Percentiles rank a stretch among this genome's conserved stretches.
These are phyloP conservation scores for Cylindroiulus punctatus DNA, from an alignment of 2,888 invertebrate species.

Conservation along the genomic window DNA sequence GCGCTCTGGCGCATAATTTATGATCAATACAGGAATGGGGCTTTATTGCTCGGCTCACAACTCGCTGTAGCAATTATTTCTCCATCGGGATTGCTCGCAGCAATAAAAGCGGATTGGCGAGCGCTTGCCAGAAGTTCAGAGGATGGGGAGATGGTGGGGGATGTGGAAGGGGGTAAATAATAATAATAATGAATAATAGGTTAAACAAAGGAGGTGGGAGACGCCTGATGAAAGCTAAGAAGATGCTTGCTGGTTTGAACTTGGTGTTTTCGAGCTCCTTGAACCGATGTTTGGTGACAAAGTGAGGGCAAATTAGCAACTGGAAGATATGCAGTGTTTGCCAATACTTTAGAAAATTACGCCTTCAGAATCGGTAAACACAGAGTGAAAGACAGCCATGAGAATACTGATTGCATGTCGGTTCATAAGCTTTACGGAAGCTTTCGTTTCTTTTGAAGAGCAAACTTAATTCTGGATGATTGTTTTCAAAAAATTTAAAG, in stretches of 20 bases:
- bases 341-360: not conserved
- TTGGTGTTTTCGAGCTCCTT: not conserved
- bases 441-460: not conserved
- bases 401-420: not conserved
- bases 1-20: conserved; percentile 11
- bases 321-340: not conserved
- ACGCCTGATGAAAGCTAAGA: not conserved
- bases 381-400: not conserved
- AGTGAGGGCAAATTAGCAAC: not conserved
- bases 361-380: not conserved
- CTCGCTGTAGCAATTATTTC: conserved; percentile 28
- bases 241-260: not conserved
- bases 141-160: not conserved
- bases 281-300: not conserved
- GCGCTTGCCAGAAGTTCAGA: conserved; percentile 26
- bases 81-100: conserved; percentile 21
- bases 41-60: conserved; percentile 6
- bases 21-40: conserved; percentile 22
- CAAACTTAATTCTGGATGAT: too few relatives aligned
- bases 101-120: conserved; percentile 42
- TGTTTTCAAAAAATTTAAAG: too few relatives aligned
- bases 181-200: conserved; percentile 31
- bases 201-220: conserved; percentile 11
- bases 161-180: not conserved
- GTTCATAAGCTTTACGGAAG: not conserved